Evolutionary conservation across 2,113 vertebrate genomes (phyloP).

Genomic region (Alethe diademata): DNA sequence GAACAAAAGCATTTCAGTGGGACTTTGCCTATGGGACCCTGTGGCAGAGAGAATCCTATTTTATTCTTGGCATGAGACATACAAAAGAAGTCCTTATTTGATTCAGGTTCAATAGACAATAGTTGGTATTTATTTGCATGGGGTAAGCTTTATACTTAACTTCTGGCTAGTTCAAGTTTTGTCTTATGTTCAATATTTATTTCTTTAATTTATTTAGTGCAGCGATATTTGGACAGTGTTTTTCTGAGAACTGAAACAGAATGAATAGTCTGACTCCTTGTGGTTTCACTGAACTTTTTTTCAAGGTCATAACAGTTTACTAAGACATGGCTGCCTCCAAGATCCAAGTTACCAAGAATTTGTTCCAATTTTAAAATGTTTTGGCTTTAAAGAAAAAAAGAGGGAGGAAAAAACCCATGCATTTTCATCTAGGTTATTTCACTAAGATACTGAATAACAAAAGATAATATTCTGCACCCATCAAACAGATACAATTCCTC

Average conservation of each 20-base stretch:
- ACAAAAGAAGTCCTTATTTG: conserved; percentile 1
- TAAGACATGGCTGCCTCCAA: neutral
- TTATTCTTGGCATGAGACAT: conserved; percentile 24
- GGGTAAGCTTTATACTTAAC: neutral
- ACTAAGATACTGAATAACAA: neutral
- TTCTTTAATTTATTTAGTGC: conserved; percentile 10
- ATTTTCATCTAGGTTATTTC: neutral
- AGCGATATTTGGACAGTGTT: neutral
- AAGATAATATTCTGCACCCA: neutral
- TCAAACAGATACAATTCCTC: neutral
- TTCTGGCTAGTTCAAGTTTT: neutral
- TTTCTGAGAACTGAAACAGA: neutral
- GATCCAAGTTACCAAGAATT: neutral
- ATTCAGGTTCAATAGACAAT: conserved; percentile 49
- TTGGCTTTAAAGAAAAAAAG: neutral
- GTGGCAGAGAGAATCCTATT: conserved; percentile 32
- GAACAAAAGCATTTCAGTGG: conserved; percentile 19
- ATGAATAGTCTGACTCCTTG: conserved; percentile 22
- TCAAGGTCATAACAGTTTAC: conserved; percentile 30
- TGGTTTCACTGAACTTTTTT: conserved; percentile 17
- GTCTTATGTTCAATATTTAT: conserved; percentile 3
- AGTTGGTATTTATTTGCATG: neutral
- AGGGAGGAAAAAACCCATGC: neutral
- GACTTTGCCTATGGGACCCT: conserved; percentile 8
- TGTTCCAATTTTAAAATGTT: neutral